Evolutionary conservation across 1,140 invertebrate genomes (phyloP), one percentile per base, ranked within the genome.

Genomic region (Coelopa frigida): DNA sequence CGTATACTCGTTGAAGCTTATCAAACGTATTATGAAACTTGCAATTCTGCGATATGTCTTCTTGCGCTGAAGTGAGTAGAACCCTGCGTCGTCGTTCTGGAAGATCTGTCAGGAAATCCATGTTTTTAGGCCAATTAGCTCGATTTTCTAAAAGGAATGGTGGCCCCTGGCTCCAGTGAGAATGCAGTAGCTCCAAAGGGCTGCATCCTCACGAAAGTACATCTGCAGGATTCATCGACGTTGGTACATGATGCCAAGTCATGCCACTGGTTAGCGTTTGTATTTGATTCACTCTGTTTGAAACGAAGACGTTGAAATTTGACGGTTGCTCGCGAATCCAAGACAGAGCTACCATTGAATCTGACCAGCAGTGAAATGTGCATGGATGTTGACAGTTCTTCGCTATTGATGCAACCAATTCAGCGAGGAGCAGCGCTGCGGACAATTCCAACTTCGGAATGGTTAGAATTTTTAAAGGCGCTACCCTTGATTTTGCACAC

Each of bases 241-340:
- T 49, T 8, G 50, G 48, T 4, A 70, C 58, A 44, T 70, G 56
- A 5, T 32, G 33, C 65, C 62, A 70, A 6, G 31, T 23, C 17
- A n/a, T 11, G 10, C 21, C 1, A 2, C 44, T 17, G 0, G 58
- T 58, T 0, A 61, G 5, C 8, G 58, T 44, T 24, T 59, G 46
- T 17, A 70, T 70, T 22, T 64, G 52, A 0, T 22, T 33, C 3
- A 72, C 53, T 14, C 68, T 35, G 48, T 70, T 65, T 0, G 55
- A 21, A 0, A 70, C 52, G 29, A 56, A 63, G 7, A 54, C 31
- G 31, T 65, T 56, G 21, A 60, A 46, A 3, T 46, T 40, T 1
- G 52, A 44, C 3, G 44, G 12, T 5, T 51, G 20, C 17, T 53
- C 47, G 8, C 17, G 26, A 0, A 69, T 20, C 61, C 70, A 70